Evolutionary conservation across 2,113 vertebrate species (phyloP), one percentile per base, ranked within the genome.

Genomic region (Psophia crepitans): DNA sequence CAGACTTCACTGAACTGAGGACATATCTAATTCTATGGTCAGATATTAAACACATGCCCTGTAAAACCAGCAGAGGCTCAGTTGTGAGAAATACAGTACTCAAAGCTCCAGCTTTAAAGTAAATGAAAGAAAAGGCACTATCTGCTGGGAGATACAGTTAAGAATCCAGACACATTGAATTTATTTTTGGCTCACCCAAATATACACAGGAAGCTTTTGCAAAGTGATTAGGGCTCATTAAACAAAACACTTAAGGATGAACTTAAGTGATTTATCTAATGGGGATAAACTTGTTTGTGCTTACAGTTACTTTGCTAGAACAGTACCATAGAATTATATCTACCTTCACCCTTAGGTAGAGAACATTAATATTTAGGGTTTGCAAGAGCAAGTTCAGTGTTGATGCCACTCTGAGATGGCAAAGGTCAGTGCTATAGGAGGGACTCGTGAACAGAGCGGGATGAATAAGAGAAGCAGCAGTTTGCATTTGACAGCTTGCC

Each of bases 111-210:
- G 14, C 49, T 58, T 63, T 63, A 10, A 35, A 84, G 80, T 15
- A 83, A 89, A 39, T 56, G 15, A 75, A 64, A 8, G 2, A 84
- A 92, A 75, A 78, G 26, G 30, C 20, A 78, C 24, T 32, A 64
- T 79, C 65, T 90, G 51, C 61, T 82, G 53, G 49, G 58, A 85
- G 74, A 60, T 8, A 9, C 21, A 71, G 66, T 43, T 91, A 89
- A 56, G 51, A 81, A 27, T 79, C 5, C 71, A 92, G 76, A 68
- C 76, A 90, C 82, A 78, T 5, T 41, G 65, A 23, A 61, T 89
- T 92, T 95, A 95, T 97, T 95, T 94, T 87, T 93, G 44, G 69
- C 61, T 91, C 74, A 89, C 84, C 37, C 81, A 87, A 93, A 92
- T 68, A 78, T 3, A 80, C 65, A 57, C 84, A 82, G 69, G 77